Percentiles rank a stretch among this genome's conserved stretches.
Evolutionary conservation across 2,797 vertebrate species (phyloP).

Genomic region (Masticophis lateralis): DNA sequence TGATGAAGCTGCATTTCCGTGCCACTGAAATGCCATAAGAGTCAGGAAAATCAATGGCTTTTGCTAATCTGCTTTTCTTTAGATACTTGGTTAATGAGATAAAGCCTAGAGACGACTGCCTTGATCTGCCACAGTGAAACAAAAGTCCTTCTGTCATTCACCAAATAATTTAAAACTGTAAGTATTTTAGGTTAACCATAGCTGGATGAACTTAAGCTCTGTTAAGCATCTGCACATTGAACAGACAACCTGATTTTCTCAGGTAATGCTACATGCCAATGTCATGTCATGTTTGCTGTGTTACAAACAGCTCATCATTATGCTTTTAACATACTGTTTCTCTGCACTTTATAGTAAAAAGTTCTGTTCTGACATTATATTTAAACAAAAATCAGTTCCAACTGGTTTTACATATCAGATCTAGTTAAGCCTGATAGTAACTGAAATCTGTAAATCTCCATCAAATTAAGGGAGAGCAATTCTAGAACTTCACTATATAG

Average conservation of each 20-base stretch:
- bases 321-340: slow-evolving; percentile 54
- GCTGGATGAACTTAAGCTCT: slow-evolving; percentile 57
- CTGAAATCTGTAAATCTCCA: slow-evolving; percentile 11
- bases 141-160: slow-evolving; percentile 47
- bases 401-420: slow-evolving; percentile 27
- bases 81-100: slow-evolving; percentile 69
- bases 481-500: not conserved
- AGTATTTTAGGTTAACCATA: slow-evolving; percentile 63
- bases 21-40: slow-evolving; percentile 59
- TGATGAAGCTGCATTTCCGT: slow-evolving; percentile 31
- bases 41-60: slow-evolving; percentile 62
- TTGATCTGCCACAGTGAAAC: slow-evolving; percentile 58
- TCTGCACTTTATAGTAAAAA: slow-evolving; percentile 21
- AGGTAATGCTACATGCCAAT: slow-evolving; percentile 46
- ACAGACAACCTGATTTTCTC: slow-evolving; percentile 65
- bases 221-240: slow-evolving; percentile 45
- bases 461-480: not conserved
- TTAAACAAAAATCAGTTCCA: slow-evolving; percentile 33
- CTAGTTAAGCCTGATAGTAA: slow-evolving; percentile 8
- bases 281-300: slow-evolving; percentile 58
- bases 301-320: slow-evolving; percentile 57
- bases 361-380: slow-evolving; percentile 22
- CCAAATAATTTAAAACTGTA: not conserved
- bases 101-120: slow-evolving; percentile 64
- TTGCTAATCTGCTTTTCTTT: slow-evolving; percentile 62